Base-by-base conservation (phyloP, 30 jellyfish, hydroid and myxozoan species). In the Chrysaora quinquecirrha region DNA sequence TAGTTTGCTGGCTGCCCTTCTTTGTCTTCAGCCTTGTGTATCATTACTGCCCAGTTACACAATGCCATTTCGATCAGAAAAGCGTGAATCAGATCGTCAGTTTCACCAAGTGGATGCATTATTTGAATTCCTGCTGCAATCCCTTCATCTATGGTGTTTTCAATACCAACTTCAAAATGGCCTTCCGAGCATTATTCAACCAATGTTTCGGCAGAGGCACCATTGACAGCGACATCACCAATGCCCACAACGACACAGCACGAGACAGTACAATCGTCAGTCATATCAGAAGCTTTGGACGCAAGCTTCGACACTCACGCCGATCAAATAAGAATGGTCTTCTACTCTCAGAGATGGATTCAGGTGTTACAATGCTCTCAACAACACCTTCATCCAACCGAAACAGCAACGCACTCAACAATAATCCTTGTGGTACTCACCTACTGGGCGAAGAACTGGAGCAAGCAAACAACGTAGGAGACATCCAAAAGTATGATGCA, bases 131-230 rank as follows among this genome's bases (percentile, higher is more conserved):
- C 48, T 71, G 95, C 76, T 76, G 92, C 87, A 90, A 90, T 64
- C 97, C 97, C n/a, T 82, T 90, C 60, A 85, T 90, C 30, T 90
- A 90, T 66, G 97, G 97, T 31, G 54, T 76, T 24, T 90, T 90
- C 89, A 90, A 90, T 77, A 72, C 49, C 60, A 82, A 83, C 60
- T 90, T 90, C 90, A 90, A 78, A 67, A 73, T 74, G 19, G 97
- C 95, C 27, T 90, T 82, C 75, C 77, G 86, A 24, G 76, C 92
- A 2, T 35, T 90, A 52, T 63, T 89, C 27, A 12, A 31, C 18
- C 85, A 82, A 33, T 89, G 94, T 71, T 74, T 62, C 58, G 21
- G 71, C 23, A 29, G 34, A 31, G 73, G 47, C 10, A 19, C 70
- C 23, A 34, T 14, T 3, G 84, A 47, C 1, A 30, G 50, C 56